Evolutionary conservation across 53 echinoderm and acorn worm genomes (phyloP), one percentile per base, ranked within the genome.

Genomic region (Zoroaster sp.): DNA sequence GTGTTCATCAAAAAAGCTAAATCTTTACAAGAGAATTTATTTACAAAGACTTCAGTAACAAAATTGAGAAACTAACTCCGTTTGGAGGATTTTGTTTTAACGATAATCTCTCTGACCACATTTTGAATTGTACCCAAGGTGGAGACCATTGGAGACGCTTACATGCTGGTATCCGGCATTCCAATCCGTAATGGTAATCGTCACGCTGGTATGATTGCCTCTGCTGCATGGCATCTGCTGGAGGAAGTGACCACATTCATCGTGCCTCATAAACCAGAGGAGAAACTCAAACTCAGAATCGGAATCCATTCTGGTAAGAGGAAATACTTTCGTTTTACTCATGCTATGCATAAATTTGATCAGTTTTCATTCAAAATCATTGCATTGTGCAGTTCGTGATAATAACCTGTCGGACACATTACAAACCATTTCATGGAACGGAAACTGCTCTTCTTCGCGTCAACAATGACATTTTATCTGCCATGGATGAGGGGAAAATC

Each of bases 131-230:
- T n/a, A n/a, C n/a, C n/a, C n/a, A 23, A 96, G 96, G 96, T 98
- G 3, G 98, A 98, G 74, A 98, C 96, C 36, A 98, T 98, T 39
- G 98, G 98, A 25, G 98, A 98, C 74, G 98, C 98, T 21, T 98
- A 98, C 94, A 98, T 98, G 98, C 72, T 98, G 89, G 98, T 96
- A 23, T 98, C 98, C 0, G 98, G 98, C 1, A 69, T 98, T n/a
- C 98, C 98, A 11, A 82, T 98, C 52, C 94, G 98, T 21, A 98
- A 98, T 45, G 95, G 95, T 6, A 94, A 88, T 74, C 80, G 90
- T 30, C 95, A 96, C 46, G 95, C 95, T 12, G 96, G 94, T 8
- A 93, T 93, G 89, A 96, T 96, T 40, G 94, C 93, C 37, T 96
- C 95, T 3, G 88, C 95, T 20, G 94, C 98, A 0, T 93, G 89